These are phyloP conservation scores for Probosciger aterrimus DNA, from an alignment of 2,113 vertebrate genomes.

Conservation along the genomic window DNA sequence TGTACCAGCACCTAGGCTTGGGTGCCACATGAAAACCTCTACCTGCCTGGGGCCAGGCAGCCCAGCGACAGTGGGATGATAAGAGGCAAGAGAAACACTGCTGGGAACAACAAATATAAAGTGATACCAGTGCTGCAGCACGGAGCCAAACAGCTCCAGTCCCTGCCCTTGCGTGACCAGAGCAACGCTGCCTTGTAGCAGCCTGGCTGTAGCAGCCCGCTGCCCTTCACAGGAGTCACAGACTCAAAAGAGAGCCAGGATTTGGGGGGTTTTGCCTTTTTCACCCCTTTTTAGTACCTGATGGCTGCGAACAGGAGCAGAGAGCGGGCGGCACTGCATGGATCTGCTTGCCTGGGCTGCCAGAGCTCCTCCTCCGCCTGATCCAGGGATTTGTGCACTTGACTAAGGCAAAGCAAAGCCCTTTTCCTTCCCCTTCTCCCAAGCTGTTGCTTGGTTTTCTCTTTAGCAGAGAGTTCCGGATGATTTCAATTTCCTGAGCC, in stretches of 20 bases:
- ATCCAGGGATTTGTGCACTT: neutral
- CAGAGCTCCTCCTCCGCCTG: neutral
- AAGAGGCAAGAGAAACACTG: neutral
- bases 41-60: neutral
- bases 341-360: neutral
- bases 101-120: neutral
- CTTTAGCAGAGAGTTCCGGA: neutral
- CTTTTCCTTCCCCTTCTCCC: neutral
- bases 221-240: neutral
- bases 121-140: neutral
- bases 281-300: neutral
- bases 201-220: neutral
- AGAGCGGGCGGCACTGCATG: neutral
- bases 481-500: rapidly evolving
- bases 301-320: neutral
- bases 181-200: rapidly evolving
- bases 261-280: neutral
- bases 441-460: neutral
- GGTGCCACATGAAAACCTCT: neutral
- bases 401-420: neutral
- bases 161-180: neutral
- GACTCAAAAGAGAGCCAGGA: neutral
- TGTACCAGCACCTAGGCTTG: neutral
- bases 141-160: neutral
- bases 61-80: rapidly evolving